These are phyloP conservation scores for Nannoperca australis DNA, from an alignment of 2,797 vertebrate genomes.

Conservation along the genomic window DNA sequence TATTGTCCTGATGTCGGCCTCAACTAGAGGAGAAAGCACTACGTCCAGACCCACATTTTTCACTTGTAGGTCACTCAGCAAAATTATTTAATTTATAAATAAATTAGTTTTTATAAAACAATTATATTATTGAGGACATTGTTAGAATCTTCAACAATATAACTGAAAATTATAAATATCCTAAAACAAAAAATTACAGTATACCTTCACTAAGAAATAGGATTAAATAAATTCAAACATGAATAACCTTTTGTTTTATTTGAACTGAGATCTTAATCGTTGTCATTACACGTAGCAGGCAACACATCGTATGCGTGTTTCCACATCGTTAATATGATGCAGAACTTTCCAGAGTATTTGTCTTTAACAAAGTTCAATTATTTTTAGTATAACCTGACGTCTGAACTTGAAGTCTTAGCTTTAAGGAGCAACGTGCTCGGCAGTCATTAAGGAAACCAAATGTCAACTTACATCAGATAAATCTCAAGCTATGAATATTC, in stretches of 20 bases:
- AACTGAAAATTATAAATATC: neutral
- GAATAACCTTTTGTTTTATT: neutral
- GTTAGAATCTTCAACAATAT: neutral
- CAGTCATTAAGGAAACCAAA: constrained; percentile 21
- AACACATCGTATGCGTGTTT: too few species aligned
- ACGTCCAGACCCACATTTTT: too few species aligned
- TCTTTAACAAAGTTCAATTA: neutral
- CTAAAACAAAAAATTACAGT: neutral
- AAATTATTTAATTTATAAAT: too few species aligned
- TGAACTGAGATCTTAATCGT: neutral
- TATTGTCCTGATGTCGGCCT: neutral
- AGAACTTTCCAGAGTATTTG: neutral
- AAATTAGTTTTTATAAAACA: too few species aligned
- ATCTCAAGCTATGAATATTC: constrained; percentile 58
- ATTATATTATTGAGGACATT: neutral
- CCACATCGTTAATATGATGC: neutral
- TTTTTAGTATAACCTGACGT: constrained; percentile 13
- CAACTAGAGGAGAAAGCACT: neutral
- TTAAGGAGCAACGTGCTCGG: neutral
- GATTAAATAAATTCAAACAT: neutral
- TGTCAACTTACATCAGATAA: constrained; percentile 49
- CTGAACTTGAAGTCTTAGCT: neutral
- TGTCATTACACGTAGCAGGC: neutral
- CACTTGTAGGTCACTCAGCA: neutral
- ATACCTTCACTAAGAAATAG: neutral